Percentiles rank a stretch among this genome's conserved stretches.
Evolutionary conservation across 2,797 vertebrate genomes (phyloP).

Genomic region (Cephalopachus bancanus): DNA sequence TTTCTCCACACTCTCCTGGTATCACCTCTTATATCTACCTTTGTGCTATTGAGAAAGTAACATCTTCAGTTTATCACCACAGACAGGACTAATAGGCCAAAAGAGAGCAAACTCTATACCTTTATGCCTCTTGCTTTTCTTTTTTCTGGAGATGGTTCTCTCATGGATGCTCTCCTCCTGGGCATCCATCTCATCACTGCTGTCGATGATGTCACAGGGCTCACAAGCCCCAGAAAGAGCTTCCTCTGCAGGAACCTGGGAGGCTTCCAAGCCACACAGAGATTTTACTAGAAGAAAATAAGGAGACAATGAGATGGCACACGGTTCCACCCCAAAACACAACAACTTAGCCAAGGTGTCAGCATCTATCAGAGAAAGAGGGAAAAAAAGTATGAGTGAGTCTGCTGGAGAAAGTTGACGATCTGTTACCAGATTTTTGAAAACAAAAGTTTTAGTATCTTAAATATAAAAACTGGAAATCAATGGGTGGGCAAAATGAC

Average conservation of each 20-base stretch:
- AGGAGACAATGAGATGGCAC: conserved; percentile 55
- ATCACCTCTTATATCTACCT: not conserved
- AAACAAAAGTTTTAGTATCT: not conserved
- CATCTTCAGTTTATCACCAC: not conserved
- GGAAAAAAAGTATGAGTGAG: not conserved
- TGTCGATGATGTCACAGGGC: conserved; percentile 91
- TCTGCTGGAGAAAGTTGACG: not conserved
- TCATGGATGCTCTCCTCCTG: conserved; percentile 91
- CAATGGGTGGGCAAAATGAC: not conserved
- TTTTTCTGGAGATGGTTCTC: conserved; percentile 91
- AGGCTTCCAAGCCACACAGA: conserved; percentile 97
- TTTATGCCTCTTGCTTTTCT: conserved; percentile 97
- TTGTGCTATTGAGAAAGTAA: not conserved
- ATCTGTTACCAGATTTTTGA: not conserved
- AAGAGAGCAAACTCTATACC: conserved; percentile 87
- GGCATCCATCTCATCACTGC: conserved; percentile 93
- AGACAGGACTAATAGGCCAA: not conserved
- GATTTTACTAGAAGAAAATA: conserved; percentile 93
- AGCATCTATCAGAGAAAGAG: not conserved
- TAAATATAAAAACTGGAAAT: conserved; percentile 2
- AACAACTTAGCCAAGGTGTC: not conserved
- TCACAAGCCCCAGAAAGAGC: conserved; percentile 91
- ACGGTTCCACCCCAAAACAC: not conserved
- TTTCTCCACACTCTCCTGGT: not conserved
- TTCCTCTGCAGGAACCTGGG: conserved; percentile 94